A percentile compares a stretch with the other conserved stretches of the same genome.
Conservation (phyloP, 2,113 vertebrate genomes). For the Sebastes schlegelii region DNA sequence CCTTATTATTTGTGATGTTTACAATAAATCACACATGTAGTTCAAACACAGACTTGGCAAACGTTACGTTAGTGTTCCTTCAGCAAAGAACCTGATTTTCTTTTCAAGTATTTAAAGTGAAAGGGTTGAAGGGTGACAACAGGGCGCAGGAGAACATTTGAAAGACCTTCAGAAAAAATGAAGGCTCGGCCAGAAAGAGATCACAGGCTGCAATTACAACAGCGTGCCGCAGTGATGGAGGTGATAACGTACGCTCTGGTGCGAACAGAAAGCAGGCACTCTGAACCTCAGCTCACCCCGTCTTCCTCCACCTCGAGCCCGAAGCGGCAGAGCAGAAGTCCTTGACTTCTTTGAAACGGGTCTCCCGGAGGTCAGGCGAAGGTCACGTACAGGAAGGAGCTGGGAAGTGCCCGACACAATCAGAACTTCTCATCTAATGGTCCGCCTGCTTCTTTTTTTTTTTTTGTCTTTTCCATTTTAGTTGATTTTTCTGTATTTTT, state of each 20-base stretch:
- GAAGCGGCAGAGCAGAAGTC: conserved; percentile 82
- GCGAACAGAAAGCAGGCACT: conserved; percentile 80
- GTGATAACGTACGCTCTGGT: conserved; percentile 81
- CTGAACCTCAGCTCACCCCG: conserved; percentile 67
- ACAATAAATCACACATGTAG: conserved; percentile 35
- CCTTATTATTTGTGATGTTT: conserved; percentile 22
- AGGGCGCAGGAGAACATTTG: conserved; percentile 54
- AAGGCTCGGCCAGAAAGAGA: conserved; percentile 86
- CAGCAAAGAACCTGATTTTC: conserved; percentile 13
- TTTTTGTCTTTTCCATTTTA: conserved; percentile 52
- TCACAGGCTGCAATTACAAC: conserved; percentile 90
- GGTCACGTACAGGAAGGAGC: conserved; percentile 88
- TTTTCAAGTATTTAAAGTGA: conserved; percentile 37
- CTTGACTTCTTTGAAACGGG: conserved; percentile 86
- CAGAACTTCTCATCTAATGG: conserved; percentile 84
- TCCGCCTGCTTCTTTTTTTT: conserved; percentile 69
- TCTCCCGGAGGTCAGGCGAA: conserved; percentile 86
- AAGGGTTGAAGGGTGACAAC: conserved; percentile 47
- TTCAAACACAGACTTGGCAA: conserved; percentile 9
- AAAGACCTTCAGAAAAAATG: conserved; percentile 81
- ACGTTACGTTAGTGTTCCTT: background rate
- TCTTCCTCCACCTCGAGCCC: conserved; percentile 51
- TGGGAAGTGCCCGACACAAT: conserved; percentile 86
- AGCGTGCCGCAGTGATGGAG: conserved; percentile 88
- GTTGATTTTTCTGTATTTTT: conserved; percentile 41